These are phyloP conservation scores for Spisula subtruncata DNA, from an alignment of 2,888 invertebrate genomes.

Conservation along the genomic window DNA sequence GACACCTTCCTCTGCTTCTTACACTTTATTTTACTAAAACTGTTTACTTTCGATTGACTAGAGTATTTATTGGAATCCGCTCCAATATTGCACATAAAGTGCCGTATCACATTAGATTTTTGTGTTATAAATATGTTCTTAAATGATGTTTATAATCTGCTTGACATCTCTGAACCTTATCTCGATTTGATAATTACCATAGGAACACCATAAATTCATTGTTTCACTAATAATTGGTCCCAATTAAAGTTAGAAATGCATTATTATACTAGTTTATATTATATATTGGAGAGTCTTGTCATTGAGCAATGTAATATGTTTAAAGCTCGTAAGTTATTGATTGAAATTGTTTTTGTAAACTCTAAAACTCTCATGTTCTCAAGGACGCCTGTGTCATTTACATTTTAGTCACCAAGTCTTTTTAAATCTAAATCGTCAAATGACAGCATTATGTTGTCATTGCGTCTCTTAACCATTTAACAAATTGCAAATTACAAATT, in stretches of 20 bases:
- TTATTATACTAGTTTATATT: not conserved
- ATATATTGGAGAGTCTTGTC: not conserved
- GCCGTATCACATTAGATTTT: not conserved
- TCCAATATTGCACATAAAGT: not conserved
- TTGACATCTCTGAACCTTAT: not conserved
- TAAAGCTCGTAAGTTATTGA: not conserved
- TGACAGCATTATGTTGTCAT: too few species aligned
- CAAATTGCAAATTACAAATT: too few species aligned
- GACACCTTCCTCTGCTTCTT: not conserved
- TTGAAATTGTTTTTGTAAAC: constrained; percentile 4
- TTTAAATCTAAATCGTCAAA: not conserved
- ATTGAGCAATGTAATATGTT: constrained; percentile 1
- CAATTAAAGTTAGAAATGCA: constrained; percentile 24
- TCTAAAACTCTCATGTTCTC: not conserved
- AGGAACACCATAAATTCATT: constrained; percentile 8
- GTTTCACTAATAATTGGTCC: not conserved
- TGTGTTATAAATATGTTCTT: not conserved
- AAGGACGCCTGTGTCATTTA: not conserved
- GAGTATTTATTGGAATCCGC: not conserved
- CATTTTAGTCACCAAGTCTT: not conserved
- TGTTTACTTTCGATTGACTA: not conserved
- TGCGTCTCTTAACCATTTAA: too few species aligned
- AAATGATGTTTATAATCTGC: not conserved
- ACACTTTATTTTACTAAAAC: too few species aligned
- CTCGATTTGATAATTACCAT: constrained; percentile 20